Percentiles rank a stretch among this genome's conserved stretches.
These are phyloP conservation scores for Caprella mutica DNA, from an alignment of 2,888 invertebrate genomes.

Conservation along the genomic window DNA sequence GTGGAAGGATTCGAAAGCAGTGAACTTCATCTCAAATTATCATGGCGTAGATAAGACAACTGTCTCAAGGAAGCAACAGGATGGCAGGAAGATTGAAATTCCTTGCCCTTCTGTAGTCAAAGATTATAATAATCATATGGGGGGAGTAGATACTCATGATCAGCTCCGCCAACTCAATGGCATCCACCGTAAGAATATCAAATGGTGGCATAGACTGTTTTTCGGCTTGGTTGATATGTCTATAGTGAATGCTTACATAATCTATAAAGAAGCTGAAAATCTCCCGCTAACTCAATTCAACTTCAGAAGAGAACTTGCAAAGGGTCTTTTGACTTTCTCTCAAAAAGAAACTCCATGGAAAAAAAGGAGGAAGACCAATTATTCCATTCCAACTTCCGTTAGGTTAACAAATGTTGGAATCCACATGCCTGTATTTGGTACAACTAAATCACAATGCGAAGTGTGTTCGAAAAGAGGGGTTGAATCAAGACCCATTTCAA, in stretches of 20 bases:
- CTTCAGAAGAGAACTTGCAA: slow-evolving; percentile 14
- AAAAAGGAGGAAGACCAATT: slow-evolving; percentile 3
- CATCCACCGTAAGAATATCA: slow-evolving; percentile 37
- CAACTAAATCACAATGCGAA: not conserved
- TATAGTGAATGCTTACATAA: slow-evolving; percentile 34
- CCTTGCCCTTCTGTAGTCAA: slow-evolving; percentile 36
- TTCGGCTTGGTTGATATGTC: slow-evolving; percentile 36
- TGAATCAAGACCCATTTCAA: not conserved
- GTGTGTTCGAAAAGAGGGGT: not conserved
- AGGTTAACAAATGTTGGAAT: not conserved
- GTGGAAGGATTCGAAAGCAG: slow-evolving; percentile 37
- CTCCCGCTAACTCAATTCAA: not conserved
- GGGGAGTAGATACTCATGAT: slow-evolving; percentile 38
- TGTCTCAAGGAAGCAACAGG: slow-evolving; percentile 31
- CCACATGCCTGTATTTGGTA: not conserved
- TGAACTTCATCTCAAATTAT: slow-evolving; percentile 36
- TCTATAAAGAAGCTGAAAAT: slow-evolving; percentile 9
- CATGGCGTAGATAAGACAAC: slow-evolving; percentile 34
- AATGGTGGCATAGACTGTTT: slow-evolving; percentile 38
- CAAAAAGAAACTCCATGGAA: not conserved
- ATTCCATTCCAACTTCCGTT: not conserved
- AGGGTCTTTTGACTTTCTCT: slow-evolving; percentile 4
- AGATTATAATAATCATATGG: slow-evolving; percentile 38
- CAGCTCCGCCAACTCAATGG: slow-evolving; percentile 37
- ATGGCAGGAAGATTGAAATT: slow-evolving; percentile 34